These are phyloP conservation scores for Elephantulus edwardii DNA, from an alignment of 2,113 vertebrate genomes.

Conservation along the genomic window DNA sequence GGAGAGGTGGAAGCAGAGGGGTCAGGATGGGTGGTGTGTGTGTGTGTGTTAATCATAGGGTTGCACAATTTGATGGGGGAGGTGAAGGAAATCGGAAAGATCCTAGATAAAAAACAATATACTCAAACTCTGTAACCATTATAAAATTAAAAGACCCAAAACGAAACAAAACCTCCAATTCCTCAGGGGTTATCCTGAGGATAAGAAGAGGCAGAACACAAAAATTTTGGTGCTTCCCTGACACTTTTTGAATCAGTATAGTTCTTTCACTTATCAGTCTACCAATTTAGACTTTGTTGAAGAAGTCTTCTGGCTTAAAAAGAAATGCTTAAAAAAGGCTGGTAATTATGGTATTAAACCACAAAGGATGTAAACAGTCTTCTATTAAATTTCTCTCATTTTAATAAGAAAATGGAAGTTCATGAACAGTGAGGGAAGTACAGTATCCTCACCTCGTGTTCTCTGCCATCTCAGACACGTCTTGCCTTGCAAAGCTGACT, in stretches of 20 bases:
- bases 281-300: background rate
- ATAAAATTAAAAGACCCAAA: too few species aligned
- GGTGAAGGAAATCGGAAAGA: too few species aligned
- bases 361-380: background rate
- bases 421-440: background rate
- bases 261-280: background rate
- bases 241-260: background rate
- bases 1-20: too few species aligned
- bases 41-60: too few species aligned
- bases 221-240: background rate
- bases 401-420: background rate
- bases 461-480: background rate
- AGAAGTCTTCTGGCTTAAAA: slow-evolving; percentile 27
- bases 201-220: background rate
- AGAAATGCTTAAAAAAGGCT: slow-evolving; percentile 8
- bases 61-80: too few species aligned
- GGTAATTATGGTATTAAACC: background rate
- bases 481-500: background rate
- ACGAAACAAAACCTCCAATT: too few species aligned
- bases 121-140: too few species aligned
- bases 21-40: too few species aligned
- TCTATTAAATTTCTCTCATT: background rate
- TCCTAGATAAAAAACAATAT: too few species aligned
- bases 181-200: background rate
- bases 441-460: background rate